A percentile compares a stretch with the other conserved stretches of the same genome.
Conservation (phyloP, 2,113 vertebrate genomes). For the Caranx ignobilis region DNA sequence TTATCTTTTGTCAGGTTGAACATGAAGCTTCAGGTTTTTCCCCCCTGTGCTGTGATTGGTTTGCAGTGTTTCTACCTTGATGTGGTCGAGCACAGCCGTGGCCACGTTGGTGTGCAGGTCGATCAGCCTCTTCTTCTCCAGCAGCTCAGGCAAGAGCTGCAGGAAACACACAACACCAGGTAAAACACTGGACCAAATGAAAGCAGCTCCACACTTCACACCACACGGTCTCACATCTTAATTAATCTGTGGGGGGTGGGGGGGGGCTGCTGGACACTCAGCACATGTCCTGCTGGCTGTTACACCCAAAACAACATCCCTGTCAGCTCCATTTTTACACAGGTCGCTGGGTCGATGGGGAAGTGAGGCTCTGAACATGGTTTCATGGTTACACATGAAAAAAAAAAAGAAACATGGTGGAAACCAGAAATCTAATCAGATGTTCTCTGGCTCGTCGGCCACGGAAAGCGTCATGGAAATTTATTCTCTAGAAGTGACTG, state of each 20-base stretch:
- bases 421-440: conserved; percentile 12
- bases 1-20: no score
- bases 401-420: not conserved
- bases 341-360: not conserved
- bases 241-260: not conserved
- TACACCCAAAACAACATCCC: not conserved
- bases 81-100: conserved; percentile 96
- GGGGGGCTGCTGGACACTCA: not conserved
- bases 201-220: not conserved
- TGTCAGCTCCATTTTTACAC: not conserved
- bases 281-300: not conserved
- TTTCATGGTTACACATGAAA: not conserved
- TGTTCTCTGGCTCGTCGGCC: conserved; percentile 9
- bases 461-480: conserved; percentile 10
- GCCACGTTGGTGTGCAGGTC: conserved; percentile 99
- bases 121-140: conserved; percentile 98
- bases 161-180: conserved; percentile 11
- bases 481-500: not conserved
- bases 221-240: not conserved
- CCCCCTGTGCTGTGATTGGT: no score
- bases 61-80: conserved; percentile 83
- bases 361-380: not conserved
- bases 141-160: conserved; percentile 96
- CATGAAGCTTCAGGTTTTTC: no score
- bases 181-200: not conserved